Evolutionary conservation across 2,888 invertebrate species (phyloP).

Genomic region (Nemotelus nigrinus): DNA sequence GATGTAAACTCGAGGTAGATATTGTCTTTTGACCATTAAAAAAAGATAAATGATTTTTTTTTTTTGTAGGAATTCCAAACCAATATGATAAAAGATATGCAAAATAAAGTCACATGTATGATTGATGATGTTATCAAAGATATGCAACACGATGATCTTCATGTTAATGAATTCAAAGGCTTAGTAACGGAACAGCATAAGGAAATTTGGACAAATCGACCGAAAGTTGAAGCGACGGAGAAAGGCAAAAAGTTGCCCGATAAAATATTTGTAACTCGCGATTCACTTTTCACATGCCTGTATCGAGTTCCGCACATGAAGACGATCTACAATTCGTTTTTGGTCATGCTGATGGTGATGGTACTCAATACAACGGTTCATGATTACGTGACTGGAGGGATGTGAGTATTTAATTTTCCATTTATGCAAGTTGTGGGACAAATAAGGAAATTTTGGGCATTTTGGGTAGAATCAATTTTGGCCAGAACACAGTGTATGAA

Average conservation of each 20-base stretch:
- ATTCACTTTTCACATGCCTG: constrained; percentile 83
- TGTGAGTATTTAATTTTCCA: constrained; percentile 64
- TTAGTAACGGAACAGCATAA: neutral
- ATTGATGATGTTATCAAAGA: constrained; percentile 62
- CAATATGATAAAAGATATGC: constrained; percentile 58
- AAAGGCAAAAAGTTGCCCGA: constrained; percentile 64
- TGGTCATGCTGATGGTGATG: constrained; percentile 77
- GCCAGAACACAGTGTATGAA: constrained; percentile 69
- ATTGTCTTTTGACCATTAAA: neutral
- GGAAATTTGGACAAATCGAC: constrained; percentile 30
- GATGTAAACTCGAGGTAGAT: constrained; percentile 25
- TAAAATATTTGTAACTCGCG: constrained; percentile 76
- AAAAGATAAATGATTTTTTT: neutral
- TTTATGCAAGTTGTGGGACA: neutral
- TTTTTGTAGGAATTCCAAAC: constrained; percentile 55
- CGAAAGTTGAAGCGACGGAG: constrained; percentile 38
- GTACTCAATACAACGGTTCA: constrained; percentile 77
- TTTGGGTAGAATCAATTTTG: constrained; percentile 66
- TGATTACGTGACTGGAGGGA: constrained; percentile 78
- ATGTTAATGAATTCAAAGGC: constrained; percentile 58
- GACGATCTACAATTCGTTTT: constrained; percentile 86
- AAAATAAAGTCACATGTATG: constrained; percentile 58
- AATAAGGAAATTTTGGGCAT: neutral
- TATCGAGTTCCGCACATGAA: constrained; percentile 81
- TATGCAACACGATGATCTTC: constrained; percentile 58